Evolutionary conservation across 2,888 invertebrate species (phyloP).

Genomic region (Pegoplata infirma): DNA sequence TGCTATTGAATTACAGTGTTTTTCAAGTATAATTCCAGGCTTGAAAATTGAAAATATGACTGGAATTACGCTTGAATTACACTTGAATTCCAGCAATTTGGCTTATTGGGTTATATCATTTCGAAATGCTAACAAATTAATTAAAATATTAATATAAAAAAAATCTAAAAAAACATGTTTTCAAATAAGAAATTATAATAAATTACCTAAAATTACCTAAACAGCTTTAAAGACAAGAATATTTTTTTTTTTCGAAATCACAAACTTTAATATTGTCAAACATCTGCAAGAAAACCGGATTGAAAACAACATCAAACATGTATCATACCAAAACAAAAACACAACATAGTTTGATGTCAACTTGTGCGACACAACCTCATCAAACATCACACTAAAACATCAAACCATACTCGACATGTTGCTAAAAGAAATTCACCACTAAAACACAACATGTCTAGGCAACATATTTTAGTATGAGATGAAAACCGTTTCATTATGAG

Average conservation of each 20-base stretch:
- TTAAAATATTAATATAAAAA: neutral
- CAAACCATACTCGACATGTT: slow-evolving; percentile 25
- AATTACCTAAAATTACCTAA: neutral
- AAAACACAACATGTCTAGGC: neutral
- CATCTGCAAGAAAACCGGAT: slow-evolving; percentile 19
- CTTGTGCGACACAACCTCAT: too few relatives aligned
- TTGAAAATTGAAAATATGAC: too few relatives aligned
- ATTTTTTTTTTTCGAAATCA: neutral
- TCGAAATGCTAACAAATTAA: too few relatives aligned
- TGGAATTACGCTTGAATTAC: too few relatives aligned
- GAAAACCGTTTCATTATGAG: slow-evolving; percentile 62
- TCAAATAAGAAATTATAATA: neutral
- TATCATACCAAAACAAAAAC: slow-evolving; percentile 15
- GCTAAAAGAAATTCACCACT: slow-evolving; percentile 26
- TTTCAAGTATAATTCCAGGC: too few relatives aligned
- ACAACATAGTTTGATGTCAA: neutral
- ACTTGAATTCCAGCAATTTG: too few relatives aligned
- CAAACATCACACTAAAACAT: slow-evolving; percentile 21
- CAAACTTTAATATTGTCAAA: slow-evolving; percentile 44
- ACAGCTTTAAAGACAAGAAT: neutral
- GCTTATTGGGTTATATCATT: too few relatives aligned
- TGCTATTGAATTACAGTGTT: too few relatives aligned
- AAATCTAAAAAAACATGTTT: neutral
- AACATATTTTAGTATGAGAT: slow-evolving; percentile 49
- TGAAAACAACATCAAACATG: slow-evolving; percentile 2